Conservation (phyloP, 2,888 invertebrate genomes). For the Nymphalis urticae region DNA sequence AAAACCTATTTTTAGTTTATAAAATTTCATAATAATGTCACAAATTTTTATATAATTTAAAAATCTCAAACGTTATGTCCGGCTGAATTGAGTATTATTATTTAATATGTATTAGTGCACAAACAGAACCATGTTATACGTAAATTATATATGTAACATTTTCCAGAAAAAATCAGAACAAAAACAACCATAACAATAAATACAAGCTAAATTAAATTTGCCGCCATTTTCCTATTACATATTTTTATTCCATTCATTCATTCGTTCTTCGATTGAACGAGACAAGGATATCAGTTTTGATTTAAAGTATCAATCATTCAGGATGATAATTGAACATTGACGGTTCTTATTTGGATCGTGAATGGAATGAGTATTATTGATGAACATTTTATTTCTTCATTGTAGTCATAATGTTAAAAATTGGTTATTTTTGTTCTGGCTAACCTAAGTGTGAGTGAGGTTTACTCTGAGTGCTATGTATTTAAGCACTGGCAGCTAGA, state of each 20-base stretch:
- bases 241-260: background rate
- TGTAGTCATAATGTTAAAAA: too few relatives aligned
- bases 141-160: too few relatives aligned
- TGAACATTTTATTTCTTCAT: too few relatives aligned
- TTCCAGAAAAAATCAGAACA: too few relatives aligned
- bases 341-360: too few relatives aligned
- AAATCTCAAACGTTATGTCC: background rate
- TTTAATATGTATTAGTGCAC: background rate
- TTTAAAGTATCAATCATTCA: too few relatives aligned
- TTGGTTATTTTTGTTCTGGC: conserved; percentile 1
- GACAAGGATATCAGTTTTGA: too few relatives aligned
- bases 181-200: too few relatives aligned
- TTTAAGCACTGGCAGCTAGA: conserved; percentile 10
- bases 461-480: background rate
- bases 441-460: background rate
- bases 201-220: background rate
- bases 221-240: background rate
- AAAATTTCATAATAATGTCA: background rate
- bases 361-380: too few relatives aligned
- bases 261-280: background rate
- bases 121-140: too few relatives aligned
- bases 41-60: background rate
- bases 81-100: conserved; percentile 1
- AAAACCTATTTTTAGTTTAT: background rate
- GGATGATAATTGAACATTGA: too few relatives aligned